Evolutionary conservation across 2,113 vertebrate genomes (phyloP), one percentile per base, ranked within the genome.

Genomic region (Pavo muticus): DNA sequence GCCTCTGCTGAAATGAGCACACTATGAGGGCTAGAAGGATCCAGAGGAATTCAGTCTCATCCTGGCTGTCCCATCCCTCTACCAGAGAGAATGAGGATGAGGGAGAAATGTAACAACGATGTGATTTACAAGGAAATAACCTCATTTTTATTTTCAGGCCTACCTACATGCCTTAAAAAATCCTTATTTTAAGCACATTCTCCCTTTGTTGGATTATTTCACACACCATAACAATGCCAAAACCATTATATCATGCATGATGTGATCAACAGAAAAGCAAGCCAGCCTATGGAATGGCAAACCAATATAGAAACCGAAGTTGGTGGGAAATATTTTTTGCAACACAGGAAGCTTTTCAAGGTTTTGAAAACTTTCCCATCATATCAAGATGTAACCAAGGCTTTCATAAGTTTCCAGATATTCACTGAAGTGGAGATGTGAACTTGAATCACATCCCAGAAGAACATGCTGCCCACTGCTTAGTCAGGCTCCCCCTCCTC

Each of bases 361-460:
- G 65, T 88, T 94, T 90, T 88, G 68, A 94, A 95, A 90, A 60
- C 30, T 71, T 71, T 95, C 86, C 76, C 21, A 2, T 87, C 86
- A 64, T 86, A 95, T 81, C 88, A 93, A 78, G 56, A 93, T 81
- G 32, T 64, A 88, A 92, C 86, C 25, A 68, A 87, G 85, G 61
- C 73, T 95, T 93, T 92, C 76, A 88, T 87, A 88, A 93, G 56
- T 45, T 96, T 93, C 76, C 94, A 95, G 57, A 86, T 64, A 92
- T 23, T 75, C 82, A 69, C 80, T 87, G 69, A 88, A 87, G 88
- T 76, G 90, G 57, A 96, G 73, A 71, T 47, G 32, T 74, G 68
- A 71, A 86, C 65, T 84, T 88, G 83, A 95, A 71, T 8, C 79
- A 10, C 39, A 64, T 88, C 60, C 79, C 93, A 96, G 80, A 96